Evolutionary conservation across 1,140 invertebrate species (phyloP).

Genomic region (Helicoverpa armigera): DNA sequence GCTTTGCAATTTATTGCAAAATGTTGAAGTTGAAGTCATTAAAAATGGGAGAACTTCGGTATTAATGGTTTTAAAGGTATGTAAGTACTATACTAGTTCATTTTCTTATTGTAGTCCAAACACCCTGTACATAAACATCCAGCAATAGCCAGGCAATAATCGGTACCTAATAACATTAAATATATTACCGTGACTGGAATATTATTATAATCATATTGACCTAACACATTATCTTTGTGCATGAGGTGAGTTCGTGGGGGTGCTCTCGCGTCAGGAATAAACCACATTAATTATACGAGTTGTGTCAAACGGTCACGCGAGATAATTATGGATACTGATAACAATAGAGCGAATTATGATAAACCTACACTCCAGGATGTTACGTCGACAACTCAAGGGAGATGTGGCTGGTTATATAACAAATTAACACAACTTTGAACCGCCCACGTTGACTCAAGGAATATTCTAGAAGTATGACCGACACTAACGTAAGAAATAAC

Average conservation of each 20-base stretch:
- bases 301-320: slow-evolving; percentile 49
- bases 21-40: too few relatives aligned
- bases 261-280: slow-evolving; percentile 45
- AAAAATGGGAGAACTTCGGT: too few relatives aligned
- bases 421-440: neutral
- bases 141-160: too few relatives aligned
- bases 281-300: slow-evolving; percentile 45
- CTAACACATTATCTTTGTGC: slow-evolving; percentile 70
- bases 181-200: slow-evolving; percentile 35
- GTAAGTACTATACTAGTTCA: too few relatives aligned
- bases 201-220: slow-evolving; percentile 63
- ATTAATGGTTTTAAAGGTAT: too few relatives aligned
- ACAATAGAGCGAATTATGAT: slow-evolving; percentile 51
- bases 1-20: too few relatives aligned
- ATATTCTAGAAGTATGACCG: slow-evolving; percentile 1
- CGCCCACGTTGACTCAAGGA: neutral
- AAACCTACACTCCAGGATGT: slow-evolving; percentile 36
- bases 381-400: slow-evolving; percentile 25
- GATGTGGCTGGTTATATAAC: slow-evolving; percentile 14
- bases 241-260: slow-evolving; percentile 82
- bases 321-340: slow-evolving; percentile 42
- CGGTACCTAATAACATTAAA: neutral
- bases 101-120: too few relatives aligned
- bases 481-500: neutral
- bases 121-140: too few relatives aligned